Conservation (phyloP, 2,888 invertebrate species). For the Drepanosiphum platanoidis region DNA sequence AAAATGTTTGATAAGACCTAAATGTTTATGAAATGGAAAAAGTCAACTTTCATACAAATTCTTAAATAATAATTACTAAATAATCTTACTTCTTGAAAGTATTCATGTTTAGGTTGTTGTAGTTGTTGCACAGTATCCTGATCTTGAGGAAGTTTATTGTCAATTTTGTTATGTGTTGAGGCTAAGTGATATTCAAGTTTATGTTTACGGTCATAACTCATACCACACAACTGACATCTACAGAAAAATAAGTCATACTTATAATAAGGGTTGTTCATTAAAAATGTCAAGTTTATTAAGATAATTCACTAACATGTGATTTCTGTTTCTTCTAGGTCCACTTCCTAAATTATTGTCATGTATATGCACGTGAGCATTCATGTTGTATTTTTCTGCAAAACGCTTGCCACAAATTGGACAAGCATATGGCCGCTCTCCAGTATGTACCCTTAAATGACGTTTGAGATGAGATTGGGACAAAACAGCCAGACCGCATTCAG, state of each 20-base stretch:
- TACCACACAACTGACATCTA: slow-evolving; percentile 63
- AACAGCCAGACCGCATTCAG: slow-evolving; percentile 64
- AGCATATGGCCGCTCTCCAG: slow-evolving; percentile 64
- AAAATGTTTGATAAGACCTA: background rate
- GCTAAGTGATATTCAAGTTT: slow-evolving; percentile 63
- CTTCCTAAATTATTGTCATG: slow-evolving; percentile 62
- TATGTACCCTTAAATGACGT: slow-evolving; percentile 63
- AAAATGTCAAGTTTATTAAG: background rate
- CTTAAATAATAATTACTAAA: slow-evolving; percentile 8
- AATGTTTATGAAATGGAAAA: background rate
- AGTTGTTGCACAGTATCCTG: slow-evolving; percentile 15
- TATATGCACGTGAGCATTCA: slow-evolving; percentile 63
- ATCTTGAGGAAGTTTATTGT: slow-evolving; percentile 45
- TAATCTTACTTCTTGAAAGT: slow-evolving; percentile 49
- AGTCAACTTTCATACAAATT: background rate
- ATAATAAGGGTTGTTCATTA: background rate
- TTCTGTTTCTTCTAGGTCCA: slow-evolving; percentile 62
- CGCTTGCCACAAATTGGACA: slow-evolving; percentile 64
- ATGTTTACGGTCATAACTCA: slow-evolving; percentile 63
- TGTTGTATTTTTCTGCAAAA: slow-evolving; percentile 64
- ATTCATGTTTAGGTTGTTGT: slow-evolving; percentile 46
- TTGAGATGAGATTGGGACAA: slow-evolving; percentile 64
- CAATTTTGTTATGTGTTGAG: slow-evolving; percentile 61
- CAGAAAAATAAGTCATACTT: slow-evolving; percentile 3
- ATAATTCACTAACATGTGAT: slow-evolving; percentile 59